These are phyloP conservation scores for Castor canadensis DNA, from an alignment of 2,113 vertebrate species.

Conservation along the genomic window DNA sequence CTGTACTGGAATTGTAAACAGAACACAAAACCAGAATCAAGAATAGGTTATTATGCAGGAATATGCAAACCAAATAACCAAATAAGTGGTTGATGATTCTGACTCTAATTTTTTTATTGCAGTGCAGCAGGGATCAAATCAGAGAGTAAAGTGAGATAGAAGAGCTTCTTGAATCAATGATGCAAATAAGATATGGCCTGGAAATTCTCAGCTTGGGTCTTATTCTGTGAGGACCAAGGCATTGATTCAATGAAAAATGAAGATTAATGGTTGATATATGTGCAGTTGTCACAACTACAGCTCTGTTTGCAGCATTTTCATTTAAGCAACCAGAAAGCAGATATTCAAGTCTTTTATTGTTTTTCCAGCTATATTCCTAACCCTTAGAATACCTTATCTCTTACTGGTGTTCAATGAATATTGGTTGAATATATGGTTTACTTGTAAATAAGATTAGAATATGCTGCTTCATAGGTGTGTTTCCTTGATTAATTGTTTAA, in stretches of 20 bases:
- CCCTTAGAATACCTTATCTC: not conserved
- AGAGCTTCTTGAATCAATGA: not conserved
- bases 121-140: not conserved
- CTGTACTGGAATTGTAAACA: not conserved
- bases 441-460: constrained; percentile 12
- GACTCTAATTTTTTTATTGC: not conserved
- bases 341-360: not conserved
- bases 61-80: not conserved
- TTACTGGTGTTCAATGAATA: not conserved
- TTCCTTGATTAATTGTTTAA: not conserved
- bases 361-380: not conserved
- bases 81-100: not conserved
- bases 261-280: not conserved
- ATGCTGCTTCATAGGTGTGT: not conserved
- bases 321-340: not conserved
- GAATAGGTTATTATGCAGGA: not conserved
- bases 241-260: not conserved
- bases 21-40: not conserved
- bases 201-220: not conserved
- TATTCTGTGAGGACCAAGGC: not conserved
- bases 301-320: not conserved
- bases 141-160: not conserved
- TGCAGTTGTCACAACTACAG: not conserved
- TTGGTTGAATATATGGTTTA: not conserved
- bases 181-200: not conserved